phyloP scores from a whole-genome alignment of 1,140 invertebrate species.

The Akabosia matsudoensis region DNA sequence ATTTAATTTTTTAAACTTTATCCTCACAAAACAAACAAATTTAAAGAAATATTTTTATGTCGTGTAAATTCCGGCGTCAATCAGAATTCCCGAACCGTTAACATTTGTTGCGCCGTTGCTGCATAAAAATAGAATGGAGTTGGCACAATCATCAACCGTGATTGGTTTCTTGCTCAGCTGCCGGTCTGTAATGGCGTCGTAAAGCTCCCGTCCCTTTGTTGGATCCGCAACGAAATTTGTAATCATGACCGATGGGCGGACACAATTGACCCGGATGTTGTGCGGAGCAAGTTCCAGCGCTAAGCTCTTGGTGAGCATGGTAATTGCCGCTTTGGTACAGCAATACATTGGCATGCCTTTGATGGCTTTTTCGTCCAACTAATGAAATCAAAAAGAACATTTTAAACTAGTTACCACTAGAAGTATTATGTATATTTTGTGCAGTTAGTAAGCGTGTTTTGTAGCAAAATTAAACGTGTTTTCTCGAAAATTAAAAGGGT shows the following conservation, averaged over 20 bases:
- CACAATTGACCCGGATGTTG: conserved; percentile 29
- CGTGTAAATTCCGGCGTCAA: no score
- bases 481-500: no score
- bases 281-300: conserved; percentile 30
- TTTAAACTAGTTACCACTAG: no score
- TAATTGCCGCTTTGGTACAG: conserved; percentile 31
- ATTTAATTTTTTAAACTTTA: no score
- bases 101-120: no score
- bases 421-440: no score
- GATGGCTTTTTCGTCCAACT: conserved; percentile 12
- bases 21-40: no score
- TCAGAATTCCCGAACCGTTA: no score
- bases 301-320: conserved; percentile 31
- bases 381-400: no score
- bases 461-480: no score
- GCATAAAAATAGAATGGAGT: conserved; percentile 12
- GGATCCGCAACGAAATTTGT: conserved; percentile 17
- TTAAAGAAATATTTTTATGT: no score
- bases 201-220: background rate
- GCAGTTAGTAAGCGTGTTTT: no score
- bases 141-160: background rate
- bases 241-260: conserved; percentile 20
- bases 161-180: background rate
- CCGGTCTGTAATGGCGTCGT: background rate
- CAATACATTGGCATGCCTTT: conserved; percentile 16